A percentile compares a stretch with the other conserved stretches of the same genome.
Evolutionary conservation across 1,140 invertebrate species (phyloP).

Genomic region (Solen grandis): DNA sequence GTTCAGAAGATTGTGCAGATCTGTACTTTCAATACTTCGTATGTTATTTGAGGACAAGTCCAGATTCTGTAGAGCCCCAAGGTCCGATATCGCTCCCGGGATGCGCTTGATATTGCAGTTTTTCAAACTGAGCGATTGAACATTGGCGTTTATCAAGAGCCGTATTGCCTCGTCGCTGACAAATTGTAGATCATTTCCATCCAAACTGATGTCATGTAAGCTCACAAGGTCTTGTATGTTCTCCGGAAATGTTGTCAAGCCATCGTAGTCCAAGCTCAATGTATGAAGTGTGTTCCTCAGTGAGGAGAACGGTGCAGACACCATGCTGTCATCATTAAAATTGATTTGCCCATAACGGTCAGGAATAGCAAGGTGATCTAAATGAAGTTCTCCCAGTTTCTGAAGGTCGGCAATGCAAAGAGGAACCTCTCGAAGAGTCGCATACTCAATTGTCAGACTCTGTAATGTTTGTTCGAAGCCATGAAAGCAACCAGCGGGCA

Average conservation of each 20-base stretch:
- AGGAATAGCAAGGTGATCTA: constrained; percentile 10
- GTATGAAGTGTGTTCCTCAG: constrained; percentile 18
- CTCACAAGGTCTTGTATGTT: constrained; percentile 20
- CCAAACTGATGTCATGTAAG: constrained; percentile 12
- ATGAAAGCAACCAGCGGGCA: constrained; percentile 36
- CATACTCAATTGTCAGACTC: constrained; percentile 28
- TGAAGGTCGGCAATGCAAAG: constrained; percentile 15
- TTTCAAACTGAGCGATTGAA: constrained; percentile 21
- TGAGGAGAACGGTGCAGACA: constrained; percentile 13
- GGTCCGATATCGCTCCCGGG: constrained; percentile 43
- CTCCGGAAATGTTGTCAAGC: constrained; percentile 49
- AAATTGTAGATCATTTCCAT: constrained; percentile 48
- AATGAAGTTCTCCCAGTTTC: constrained; percentile 20
- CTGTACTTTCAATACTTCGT: constrained; percentile 53
- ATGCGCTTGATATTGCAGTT: constrained; percentile 44
- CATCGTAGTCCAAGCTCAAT: constrained; percentile 39
- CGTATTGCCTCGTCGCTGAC: constrained; percentile 50
- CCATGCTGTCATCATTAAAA: constrained; percentile 37
- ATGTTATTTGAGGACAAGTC: constrained; percentile 41
- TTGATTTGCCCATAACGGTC: not conserved
- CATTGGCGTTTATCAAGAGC: constrained; percentile 26
- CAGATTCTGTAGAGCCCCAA: constrained; percentile 13
- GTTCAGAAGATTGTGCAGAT: constrained; percentile 25
- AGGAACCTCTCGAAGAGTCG: constrained; percentile 14
- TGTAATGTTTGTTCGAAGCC: constrained; percentile 42